Conservation (phyloP, 2,888 invertebrate genomes). For the Buathra laborator region DNA sequence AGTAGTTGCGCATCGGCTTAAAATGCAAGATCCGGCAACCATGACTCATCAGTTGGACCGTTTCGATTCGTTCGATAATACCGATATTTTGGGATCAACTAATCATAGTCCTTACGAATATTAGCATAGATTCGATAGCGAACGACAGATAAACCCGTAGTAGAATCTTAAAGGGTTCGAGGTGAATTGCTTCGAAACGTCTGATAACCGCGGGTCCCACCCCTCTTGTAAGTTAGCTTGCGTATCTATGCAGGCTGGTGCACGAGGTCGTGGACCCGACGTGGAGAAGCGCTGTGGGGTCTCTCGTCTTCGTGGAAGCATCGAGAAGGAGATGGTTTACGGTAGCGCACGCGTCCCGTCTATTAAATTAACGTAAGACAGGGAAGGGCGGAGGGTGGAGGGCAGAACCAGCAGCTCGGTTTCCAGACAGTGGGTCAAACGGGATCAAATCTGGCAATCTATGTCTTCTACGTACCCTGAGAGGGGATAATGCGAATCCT, state of each 20-base stretch:
- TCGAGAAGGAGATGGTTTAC: conserved; percentile 76
- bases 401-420: conserved; percentile 67
- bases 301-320: conserved; percentile 49
- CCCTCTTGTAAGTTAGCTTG: conserved; percentile 78
- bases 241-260: conserved; percentile 74
- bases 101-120: conserved; percentile 74
- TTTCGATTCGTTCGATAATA: conserved; percentile 73
- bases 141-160: conserved; percentile 77
- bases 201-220: conserved; percentile 78
- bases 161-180: conserved; percentile 78
- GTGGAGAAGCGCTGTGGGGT: conserved; percentile 1
- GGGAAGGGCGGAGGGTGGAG: conserved; percentile 75
- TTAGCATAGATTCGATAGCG: conserved; percentile 79
- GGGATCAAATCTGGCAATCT: conserved; percentile 72
- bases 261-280: conserved; percentile 20
- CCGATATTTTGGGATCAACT: conserved; percentile 72
- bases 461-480: conserved; percentile 18
- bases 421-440: conserved; percentile 78
- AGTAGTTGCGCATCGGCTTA: no score
- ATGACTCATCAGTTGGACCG: conserved; percentile 2
- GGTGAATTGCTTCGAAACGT: conserved; percentile 70
- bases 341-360: conserved; percentile 81
- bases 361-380: conserved; percentile 83
- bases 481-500: not conserved
- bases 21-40: not conserved